Evolutionary conservation across 2,797 vertebrate species (phyloP).

Genomic region (Mormyrus proboscirostris): DNA sequence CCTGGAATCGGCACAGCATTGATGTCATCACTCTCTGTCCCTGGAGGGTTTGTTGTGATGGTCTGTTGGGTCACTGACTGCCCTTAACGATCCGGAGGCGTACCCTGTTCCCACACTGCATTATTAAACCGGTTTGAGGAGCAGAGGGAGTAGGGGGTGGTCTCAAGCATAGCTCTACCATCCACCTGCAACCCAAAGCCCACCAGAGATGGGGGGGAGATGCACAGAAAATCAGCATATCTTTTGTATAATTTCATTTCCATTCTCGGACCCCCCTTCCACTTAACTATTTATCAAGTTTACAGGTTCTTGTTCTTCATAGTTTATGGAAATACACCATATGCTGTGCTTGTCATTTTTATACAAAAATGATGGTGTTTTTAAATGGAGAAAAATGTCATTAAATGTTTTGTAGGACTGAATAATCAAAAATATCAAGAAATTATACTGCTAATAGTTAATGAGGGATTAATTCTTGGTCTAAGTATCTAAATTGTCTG

Average conservation of each 20-base stretch:
- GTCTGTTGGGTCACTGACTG: constrained; percentile 48
- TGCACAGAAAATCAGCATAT: constrained; percentile 7
- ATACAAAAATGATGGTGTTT: background rate
- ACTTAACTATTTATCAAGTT: background rate
- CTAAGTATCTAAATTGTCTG: background rate
- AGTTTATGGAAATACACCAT: background rate
- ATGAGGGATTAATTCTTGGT: too few relatives aligned
- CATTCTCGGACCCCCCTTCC: background rate
- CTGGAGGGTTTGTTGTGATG: constrained; percentile 53
- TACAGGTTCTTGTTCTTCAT: background rate
- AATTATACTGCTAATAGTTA: background rate
- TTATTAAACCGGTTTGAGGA: constrained; percentile 29
- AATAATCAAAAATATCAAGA: background rate
- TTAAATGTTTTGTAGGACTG: background rate
- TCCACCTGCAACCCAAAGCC: constrained; percentile 25
- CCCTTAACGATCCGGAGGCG: constrained; percentile 22
- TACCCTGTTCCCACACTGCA: background rate
- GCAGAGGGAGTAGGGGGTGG: constrained; percentile 26
- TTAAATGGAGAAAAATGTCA: background rate
- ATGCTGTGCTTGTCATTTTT: background rate
- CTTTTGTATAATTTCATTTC: background rate
- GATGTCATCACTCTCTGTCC: constrained; percentile 39
- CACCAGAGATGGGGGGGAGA: constrained; percentile 20
- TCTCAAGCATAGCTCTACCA: constrained; percentile 25
- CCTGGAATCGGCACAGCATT: background rate